These are phyloP conservation scores for Drosophila kohkoa DNA, from an alignment of 1,140 invertebrate genomes.

Conservation along the genomic window DNA sequence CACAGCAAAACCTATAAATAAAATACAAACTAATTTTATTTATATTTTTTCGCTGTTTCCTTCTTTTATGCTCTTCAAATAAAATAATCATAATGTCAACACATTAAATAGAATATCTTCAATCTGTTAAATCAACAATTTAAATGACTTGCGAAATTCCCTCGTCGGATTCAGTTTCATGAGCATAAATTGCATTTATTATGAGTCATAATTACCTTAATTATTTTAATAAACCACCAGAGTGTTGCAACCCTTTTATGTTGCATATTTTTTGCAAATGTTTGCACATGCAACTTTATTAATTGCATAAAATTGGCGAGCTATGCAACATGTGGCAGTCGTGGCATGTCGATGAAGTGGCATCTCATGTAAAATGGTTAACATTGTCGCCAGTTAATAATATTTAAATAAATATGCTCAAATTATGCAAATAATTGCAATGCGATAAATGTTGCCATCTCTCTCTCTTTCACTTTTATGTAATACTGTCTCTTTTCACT, in stretches of 20 bases:
- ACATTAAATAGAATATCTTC: conserved; percentile 37
- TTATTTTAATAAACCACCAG: conserved; percentile 81
- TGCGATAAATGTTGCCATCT: background rate
- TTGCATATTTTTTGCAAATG: conserved; percentile 53
- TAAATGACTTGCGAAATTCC: conserved; percentile 1
- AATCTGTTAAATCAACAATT: background rate
- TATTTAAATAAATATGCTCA: conserved; percentile 69
- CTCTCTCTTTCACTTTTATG: background rate
- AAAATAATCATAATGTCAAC: conserved; percentile 66
- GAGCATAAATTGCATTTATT: conserved; percentile 69
- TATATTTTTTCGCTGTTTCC: conserved; percentile 49
- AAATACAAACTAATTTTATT: conserved; percentile 82
- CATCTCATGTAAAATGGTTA: conserved; percentile 73
- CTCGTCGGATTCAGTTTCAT: background rate
- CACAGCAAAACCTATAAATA: conserved; percentile 61
- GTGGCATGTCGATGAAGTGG: conserved; percentile 53
- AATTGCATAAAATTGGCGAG: conserved; percentile 58
- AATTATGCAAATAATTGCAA: conserved; percentile 50
- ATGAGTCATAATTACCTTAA: conserved; percentile 77
- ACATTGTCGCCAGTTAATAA: conserved; percentile 79
- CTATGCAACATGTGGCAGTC: conserved; percentile 55
- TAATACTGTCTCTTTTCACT: background rate
- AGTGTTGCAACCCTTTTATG: conserved; percentile 35
- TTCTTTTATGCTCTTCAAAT: conserved; percentile 26
- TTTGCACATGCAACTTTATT: conserved; percentile 75